Evolutionary conservation across 2,888 invertebrate species (phyloP), one percentile per base, ranked within the genome.

Genomic region (Zaprionus lineosus): DNA sequence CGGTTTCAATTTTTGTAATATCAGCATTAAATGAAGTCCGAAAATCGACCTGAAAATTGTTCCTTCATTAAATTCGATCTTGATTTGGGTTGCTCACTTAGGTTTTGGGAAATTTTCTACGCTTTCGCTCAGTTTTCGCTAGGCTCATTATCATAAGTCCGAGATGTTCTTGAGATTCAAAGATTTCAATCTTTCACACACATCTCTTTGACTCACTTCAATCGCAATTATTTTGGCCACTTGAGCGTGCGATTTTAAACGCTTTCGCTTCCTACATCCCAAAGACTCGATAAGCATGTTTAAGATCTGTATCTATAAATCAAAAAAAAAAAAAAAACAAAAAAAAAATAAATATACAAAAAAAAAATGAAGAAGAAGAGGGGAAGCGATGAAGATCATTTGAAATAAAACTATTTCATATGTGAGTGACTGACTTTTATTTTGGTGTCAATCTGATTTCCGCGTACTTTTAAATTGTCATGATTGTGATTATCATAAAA

Each of bases 231-330:
- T 41, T 67, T 50, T 56, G 44, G 18, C 50, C 69, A 69, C 55
- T 74, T 72, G 68, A 72, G 72, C 75, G 65, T 78, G 79, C 63
- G 74, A 79, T 81, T 68, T 61, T 56, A 55, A 81, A 67, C 76
- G 76, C 76, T 76, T 81, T 81, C 81, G 76, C 68, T 75, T 74
- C 53, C 76, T 62, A 51, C 39, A 36, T 18, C 44, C 28, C 7
- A 4, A 12, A 34, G 26, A 11, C 29, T 57, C 36, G 39, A 69
- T 62, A 55, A 59, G 58, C 68, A 43, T 28, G 29, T 41, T 33
- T 44, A 9, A 21, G 3, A 21, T 21, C 3, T 21, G 21, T 28
- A 16, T 19, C 19, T 36, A 9, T n/a, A 1, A 5, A 3, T 7
- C 1, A 7, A 31, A n/a, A n/a, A n/a, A n/a, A n/a, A n/a, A n/a